Conservation (phyloP, 2,888 invertebrate genomes). For the Agapostemon virescens region DNA sequence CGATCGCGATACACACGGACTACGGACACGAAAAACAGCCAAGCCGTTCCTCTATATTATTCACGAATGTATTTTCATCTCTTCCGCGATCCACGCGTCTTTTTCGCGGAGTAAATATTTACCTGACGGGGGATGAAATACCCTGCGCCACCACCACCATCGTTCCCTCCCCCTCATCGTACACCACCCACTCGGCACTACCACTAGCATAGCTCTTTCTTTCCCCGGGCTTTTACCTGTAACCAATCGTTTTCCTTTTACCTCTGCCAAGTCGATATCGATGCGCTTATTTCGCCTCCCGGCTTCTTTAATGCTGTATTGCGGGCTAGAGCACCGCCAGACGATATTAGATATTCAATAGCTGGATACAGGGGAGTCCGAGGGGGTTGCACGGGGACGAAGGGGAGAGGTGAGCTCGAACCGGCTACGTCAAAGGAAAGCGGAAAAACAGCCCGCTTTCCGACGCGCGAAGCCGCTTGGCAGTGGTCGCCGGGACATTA, state of each 20-base stretch:
- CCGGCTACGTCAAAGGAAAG: slow-evolving; percentile 2
- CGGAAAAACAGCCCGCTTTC: neutral
- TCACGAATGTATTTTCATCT: slow-evolving; percentile 35
- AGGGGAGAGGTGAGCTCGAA: neutral
- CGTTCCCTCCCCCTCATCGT: neutral
- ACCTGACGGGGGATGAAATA: slow-evolving; percentile 31
- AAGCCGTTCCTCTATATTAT: slow-evolving; percentile 12
- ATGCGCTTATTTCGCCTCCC: slow-evolving; percentile 44
- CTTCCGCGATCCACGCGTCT: slow-evolving; percentile 17
- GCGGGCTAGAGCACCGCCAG: slow-evolving; percentile 12
- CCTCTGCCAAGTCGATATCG: slow-evolving; percentile 46
- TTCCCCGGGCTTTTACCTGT: slow-evolving; percentile 13
- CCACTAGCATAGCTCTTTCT: neutral
- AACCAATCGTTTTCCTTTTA: slow-evolving; percentile 37
- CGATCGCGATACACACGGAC: slow-evolving; percentile 18
- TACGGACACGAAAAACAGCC: slow-evolving; percentile 17
- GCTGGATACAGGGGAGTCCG: neutral
- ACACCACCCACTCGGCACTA: neutral
- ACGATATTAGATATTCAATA: slow-evolving; percentile 29
- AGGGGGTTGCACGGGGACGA: neutral
- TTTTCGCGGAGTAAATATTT: slow-evolving; percentile 43
- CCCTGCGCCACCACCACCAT: neutral
- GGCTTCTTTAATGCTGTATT: slow-evolving; percentile 32
- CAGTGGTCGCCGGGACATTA: neutral
- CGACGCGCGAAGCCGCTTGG: neutral